Base-by-base conservation (phyloP, 2,113 vertebrate species). In the Columba livia region DNA sequence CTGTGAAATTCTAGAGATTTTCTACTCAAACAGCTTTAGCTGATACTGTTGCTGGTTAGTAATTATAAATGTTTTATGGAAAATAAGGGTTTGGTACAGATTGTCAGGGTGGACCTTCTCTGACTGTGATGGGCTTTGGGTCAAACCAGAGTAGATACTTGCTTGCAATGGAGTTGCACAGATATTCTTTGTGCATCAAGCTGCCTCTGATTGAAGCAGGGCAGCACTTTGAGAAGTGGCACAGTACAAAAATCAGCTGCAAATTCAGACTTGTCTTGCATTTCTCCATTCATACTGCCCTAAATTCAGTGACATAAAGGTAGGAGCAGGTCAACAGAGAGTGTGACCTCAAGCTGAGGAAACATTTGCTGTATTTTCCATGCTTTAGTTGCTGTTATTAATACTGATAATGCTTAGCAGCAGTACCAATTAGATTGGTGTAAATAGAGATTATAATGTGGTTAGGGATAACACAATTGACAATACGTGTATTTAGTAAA, bases 391-490 rank as follows among this genome's bases (percentile, higher is more conserved):
- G 51, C 51, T 60, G 79, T 95, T 94, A 94, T 93, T 95, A 92
- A 81, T 85, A 79, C 36, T 47, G 42, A 64, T 83, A 90, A 60
- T 79, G 57, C 36, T 51, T 32, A 90, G 79, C 16, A 15, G 79
- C 65, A 79, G 24, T 81, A 93, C 89, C 67, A 94, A 72, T 96
- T 96, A 89, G 40, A 38, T 24, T 74, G 78, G 44, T 96, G 50
- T 91, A 96, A 97, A 91, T 86, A 97, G 90, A 91, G 90, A 96
- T 97, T 88, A 94, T 90, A 95, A 88, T 74, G 67, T 89, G 82
- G 94, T 94, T 91, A 94, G 90, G 80, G 75, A 90, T 94, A 94
- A 88, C 88, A 84, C 66, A 95, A 95, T 40, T 77, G 83, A 83
- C n/a, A 38, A 70, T 89, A 72, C 4, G 2, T 34, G 23, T 94